Evolutionary conservation across 2,113 vertebrate genomes (phyloP), one percentile per base, ranked within the genome.

Genomic region (Myrmecophaga tridactyla): DNA sequence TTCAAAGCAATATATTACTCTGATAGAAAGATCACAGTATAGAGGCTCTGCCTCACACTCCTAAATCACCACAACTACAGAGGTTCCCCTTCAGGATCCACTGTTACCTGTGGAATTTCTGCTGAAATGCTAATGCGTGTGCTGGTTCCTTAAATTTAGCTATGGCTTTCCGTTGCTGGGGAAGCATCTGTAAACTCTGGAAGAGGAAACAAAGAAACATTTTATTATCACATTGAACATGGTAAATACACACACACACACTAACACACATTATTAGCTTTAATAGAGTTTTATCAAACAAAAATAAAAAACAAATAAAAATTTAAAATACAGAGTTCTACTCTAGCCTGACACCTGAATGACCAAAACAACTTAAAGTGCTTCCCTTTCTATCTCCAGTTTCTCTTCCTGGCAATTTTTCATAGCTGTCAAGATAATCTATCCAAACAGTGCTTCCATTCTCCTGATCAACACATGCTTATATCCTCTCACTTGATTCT

Each of bases 181-280:
- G 99, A 92, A 99, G 98, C 99, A 99, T 99, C 98, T 99, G 99
- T 96, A 99, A 99, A 98, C 98, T 99, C 99, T 99, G 96, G 12
- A 70, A 70, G 13, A 90, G 31, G 85, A 29, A 87, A 92, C 10
- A 78, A 4, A 51, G 31, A 78, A 58, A 27, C 1, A 23, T 15
- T 48, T 56, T 46, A 75, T 4, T 1, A 3, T 5, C 21, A 31
- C 1, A 3, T 14, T 12, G 27, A 15, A 1, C 4, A 14, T 3
- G 43, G 10, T 39, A 34, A 39, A 60, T n/a, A 48, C 58, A 14
- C 3, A 21, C 1, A 65, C 29, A 31, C 20, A 62, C 3, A 7
- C 25, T 17, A 15, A 41, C 8, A 65, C 0, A 36, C 20, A 3
- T 6, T 7, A 7, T 7, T 4, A n/a, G 46, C 48, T 58, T 41